Evolutionary conservation across 2,888 invertebrate species (phyloP).

Genomic region (Zeuzera pyrina): DNA sequence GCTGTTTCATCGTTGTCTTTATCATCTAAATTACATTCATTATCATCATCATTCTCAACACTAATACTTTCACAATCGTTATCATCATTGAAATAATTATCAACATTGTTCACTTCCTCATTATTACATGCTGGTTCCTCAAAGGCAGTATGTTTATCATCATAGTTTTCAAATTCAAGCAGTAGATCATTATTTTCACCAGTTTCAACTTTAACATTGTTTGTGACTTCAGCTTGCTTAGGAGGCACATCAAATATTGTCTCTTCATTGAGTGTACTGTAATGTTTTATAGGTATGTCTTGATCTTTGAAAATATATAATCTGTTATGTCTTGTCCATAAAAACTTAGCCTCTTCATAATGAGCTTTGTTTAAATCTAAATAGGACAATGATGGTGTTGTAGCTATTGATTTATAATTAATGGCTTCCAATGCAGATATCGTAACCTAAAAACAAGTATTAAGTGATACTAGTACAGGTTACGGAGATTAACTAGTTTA

Average conservation of each 20-base stretch:
- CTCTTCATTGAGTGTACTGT: constrained; percentile 28
- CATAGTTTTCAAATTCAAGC: no score
- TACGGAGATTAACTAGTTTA: no score
- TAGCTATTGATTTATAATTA: constrained; percentile 27
- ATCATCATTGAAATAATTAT: constrained; percentile 18
- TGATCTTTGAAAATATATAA: constrained; percentile 18
- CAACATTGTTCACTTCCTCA: constrained; percentile 20
- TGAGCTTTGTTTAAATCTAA: constrained; percentile 28
- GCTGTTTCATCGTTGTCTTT: constrained; percentile 16
- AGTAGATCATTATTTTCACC: no score
- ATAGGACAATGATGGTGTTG: constrained; percentile 36
- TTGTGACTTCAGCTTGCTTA: constrained; percentile 13
- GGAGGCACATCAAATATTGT: constrained; percentile 24
- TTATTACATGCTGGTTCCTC: no score
- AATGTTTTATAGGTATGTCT: constrained; percentile 32
- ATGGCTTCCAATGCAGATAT: constrained; percentile 34
- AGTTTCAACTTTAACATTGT: constrained; percentile 15
- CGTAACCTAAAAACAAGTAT: no score
- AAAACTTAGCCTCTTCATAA: constrained; percentile 38
- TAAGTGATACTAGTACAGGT: no score
- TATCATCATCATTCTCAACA: constrained; percentile 7
- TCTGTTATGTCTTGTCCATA: constrained; percentile 38
- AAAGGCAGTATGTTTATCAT: no score
- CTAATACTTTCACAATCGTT: constrained; percentile 16
- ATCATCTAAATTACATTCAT: constrained; percentile 7